Evolutionary conservation across 2,797 vertebrate genomes (phyloP), one percentile per base, ranked within the genome.

Genomic region (Cebuella pygmaea): DNA sequence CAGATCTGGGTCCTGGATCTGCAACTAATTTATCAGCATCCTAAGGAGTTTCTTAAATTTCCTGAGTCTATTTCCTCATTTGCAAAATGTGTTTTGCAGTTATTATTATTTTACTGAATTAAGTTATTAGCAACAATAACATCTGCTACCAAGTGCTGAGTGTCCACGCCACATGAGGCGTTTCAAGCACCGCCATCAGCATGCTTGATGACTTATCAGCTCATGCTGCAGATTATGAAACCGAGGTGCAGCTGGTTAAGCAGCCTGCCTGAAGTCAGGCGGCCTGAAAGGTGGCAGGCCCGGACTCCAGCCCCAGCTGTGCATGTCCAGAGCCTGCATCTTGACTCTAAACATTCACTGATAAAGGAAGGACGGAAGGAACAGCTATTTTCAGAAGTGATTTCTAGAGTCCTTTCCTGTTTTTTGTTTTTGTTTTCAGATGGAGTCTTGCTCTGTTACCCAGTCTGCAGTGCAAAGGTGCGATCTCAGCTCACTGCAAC

Each of bases 111-210:
- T 39, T 57, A 24, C 15, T 20, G 33, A 52, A 8, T n/a, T 6
- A 22, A 52, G 6, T n/a, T 6, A 22, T 64, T 2, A 44, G 20
- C 7, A 55, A 81, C 5, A 46, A 24, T 8, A 12, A 5, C 61
- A 52, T 3, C 15, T 84, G 36, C 67, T 55, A 22, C 26, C n/a
- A 22, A 27, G 55, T 17, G 15, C 4, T 20, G 33, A 74, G 46
- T 27, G 41, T 52, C n/a, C 7, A 0, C 3, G 4, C 17, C 4
- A 6, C 0, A 20, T 0, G 22, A 27, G 57, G 36, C 36, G 1
- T 20, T 24, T 20, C 80, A 14, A 0, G 7, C n/a, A 1, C 7
- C 26, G 50, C n/a, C n/a, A 12, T 14, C 2, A 0, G 5, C 64
- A 27, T 10, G 30, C 24, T n/a, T n/a, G n/a, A n/a, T n/a, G n/a